Conservation (phyloP, 2,113 vertebrate genomes). For the Mustelus asterias region DNA sequence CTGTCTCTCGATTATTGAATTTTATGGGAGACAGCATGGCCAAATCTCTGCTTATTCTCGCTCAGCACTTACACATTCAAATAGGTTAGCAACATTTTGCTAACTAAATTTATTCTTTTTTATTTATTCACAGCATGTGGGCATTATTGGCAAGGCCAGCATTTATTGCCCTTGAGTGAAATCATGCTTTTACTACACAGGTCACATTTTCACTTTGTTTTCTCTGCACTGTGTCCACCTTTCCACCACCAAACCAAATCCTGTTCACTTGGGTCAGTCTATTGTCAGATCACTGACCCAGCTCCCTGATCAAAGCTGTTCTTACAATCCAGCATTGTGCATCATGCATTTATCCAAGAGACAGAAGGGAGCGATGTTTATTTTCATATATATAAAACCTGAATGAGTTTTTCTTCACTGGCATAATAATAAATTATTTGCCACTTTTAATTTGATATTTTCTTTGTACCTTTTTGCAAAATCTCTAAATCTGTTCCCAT, state of each 20-base stretch:
- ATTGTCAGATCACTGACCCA: too few species aligned
- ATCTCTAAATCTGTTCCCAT: neutral
- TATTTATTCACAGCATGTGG: too few species aligned
- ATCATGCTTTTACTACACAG: neutral
- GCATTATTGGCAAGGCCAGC: too few species aligned
- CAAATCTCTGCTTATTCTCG: neutral
- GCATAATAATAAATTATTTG: neutral
- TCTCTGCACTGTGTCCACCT: neutral
- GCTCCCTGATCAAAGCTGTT: neutral
- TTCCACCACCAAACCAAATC: neutral
- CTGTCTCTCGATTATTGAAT: too few species aligned
- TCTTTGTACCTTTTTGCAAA: neutral
- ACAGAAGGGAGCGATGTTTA: neutral
- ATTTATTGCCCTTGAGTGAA: neutral
- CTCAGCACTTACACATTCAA: neutral
- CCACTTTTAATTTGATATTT: neutral
- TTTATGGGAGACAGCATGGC: neutral
- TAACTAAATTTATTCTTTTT: neutral
- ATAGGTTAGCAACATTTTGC: neutral
- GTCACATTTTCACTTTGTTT: neutral
- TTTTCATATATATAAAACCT: neutral
- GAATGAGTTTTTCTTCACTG: neutral
- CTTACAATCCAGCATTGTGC: neutral
- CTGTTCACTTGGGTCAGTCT: neutral
- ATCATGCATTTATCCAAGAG: neutral